These are phyloP conservation scores for Ctena decussata DNA, from an alignment of 2,888 invertebrate species.

Conservation along the genomic window DNA sequence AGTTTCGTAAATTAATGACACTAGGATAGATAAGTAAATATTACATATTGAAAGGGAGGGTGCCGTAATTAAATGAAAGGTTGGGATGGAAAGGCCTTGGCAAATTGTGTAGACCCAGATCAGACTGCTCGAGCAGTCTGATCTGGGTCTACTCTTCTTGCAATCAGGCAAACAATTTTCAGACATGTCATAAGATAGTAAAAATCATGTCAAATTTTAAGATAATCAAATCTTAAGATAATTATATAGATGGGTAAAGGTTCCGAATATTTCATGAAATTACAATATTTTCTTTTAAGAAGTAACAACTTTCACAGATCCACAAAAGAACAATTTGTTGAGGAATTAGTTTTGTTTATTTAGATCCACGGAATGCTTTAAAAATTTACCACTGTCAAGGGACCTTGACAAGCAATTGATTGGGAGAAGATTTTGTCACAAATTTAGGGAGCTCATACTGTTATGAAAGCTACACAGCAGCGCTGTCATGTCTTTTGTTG, in stretches of 20 bases:
- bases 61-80: too few species aligned
- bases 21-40: not conserved
- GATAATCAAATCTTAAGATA: too few species aligned
- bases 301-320: not conserved
- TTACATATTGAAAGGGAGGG: not conserved
- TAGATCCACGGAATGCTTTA: not conserved
- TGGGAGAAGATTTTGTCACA: not conserved
- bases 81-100: too few species aligned
- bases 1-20: not conserved
- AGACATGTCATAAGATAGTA: too few species aligned
- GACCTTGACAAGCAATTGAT: not conserved
- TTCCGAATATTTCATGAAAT: too few species aligned
- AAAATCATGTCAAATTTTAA: too few species aligned
- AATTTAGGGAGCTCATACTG: not conserved
- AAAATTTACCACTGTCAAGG: not conserved
- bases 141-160: too few species aligned
- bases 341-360: not conserved
- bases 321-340: not conserved
- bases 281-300: not conserved
- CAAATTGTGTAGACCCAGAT: too few species aligned
- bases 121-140: too few species aligned
- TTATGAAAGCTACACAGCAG: not conserved
- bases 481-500: not conserved
- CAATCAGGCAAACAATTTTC: too few species aligned
- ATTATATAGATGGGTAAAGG: too few species aligned